A percentile compares a stretch with the other conserved stretches of the same genome.
Evolutionary conservation across 2,797 vertebrate species (phyloP).

Genomic region (Rhabdophis nuchalis): DNA sequence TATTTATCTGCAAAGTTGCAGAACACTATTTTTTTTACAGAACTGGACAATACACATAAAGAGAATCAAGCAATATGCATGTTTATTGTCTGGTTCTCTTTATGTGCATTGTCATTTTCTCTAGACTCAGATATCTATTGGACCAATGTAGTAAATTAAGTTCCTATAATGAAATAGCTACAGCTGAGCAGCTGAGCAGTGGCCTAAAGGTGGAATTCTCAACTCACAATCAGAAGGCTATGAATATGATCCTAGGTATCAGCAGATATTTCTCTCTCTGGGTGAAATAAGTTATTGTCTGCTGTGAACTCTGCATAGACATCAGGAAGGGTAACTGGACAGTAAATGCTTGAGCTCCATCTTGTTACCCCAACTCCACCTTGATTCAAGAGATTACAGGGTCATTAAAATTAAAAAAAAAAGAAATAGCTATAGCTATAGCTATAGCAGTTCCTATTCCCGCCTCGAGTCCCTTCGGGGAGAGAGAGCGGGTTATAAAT

Average conservation of each 20-base stretch:
- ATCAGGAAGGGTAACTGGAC: neutral
- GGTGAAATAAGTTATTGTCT: neutral
- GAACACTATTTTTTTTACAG: neutral
- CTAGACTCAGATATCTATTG: neutral
- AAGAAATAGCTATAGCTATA: neutral
- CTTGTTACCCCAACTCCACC: neutral
- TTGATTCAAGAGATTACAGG: neutral
- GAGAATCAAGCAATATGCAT: neutral
- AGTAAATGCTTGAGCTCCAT: neutral
- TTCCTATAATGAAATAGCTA: neutral
- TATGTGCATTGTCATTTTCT: neutral
- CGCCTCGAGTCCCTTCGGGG: no score
- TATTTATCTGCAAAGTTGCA: neutral
- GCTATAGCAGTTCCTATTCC: no score
- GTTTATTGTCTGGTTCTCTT: neutral
- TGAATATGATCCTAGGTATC: neutral
- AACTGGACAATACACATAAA: neutral
- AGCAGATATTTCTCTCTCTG: neutral
- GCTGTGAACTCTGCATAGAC: neutral
- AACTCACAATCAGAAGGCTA: neutral
- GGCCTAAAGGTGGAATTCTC: neutral
- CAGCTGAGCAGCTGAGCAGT: neutral
- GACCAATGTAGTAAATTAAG: neutral
- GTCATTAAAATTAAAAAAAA: neutral
- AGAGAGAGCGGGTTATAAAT: no score